These are phyloP conservation scores for Diarsia mendica DNA, from an alignment of 2,888 invertebrate genomes.

Conservation along the genomic window DNA sequence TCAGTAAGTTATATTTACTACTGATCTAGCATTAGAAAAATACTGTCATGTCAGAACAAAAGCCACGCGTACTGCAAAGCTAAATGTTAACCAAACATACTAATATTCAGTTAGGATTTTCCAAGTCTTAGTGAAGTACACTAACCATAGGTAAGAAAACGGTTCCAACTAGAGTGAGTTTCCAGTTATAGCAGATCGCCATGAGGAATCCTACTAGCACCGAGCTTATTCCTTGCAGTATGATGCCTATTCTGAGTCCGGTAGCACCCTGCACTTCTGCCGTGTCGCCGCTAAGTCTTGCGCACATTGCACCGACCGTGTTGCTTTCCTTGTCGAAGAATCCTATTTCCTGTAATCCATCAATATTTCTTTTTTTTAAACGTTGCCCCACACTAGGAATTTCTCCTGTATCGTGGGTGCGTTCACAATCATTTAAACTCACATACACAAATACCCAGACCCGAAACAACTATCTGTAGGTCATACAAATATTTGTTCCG, in stretches of 20 bases:
- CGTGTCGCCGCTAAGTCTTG: conserved; percentile 91
- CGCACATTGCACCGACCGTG: conserved; percentile 91
- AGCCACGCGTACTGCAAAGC: too few relatives aligned
- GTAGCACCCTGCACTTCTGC: conserved; percentile 92
- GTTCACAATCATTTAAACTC: too few relatives aligned
- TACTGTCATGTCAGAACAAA: too few relatives aligned
- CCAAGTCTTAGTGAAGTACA: conserved; percentile 30
- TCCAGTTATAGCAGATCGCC: conserved; percentile 91
- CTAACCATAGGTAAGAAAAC: conserved; percentile 91
- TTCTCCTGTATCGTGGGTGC: too few relatives aligned
- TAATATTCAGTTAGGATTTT: not conserved
- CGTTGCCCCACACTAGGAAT: too few relatives aligned
- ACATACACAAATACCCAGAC: too few relatives aligned
- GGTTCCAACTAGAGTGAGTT: conserved; percentile 91
- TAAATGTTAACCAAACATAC: not conserved
- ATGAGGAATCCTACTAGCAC: conserved; percentile 90
- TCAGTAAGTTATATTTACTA: too few relatives aligned
- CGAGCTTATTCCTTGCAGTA: conserved; percentile 91
- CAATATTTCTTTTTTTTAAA: not conserved
- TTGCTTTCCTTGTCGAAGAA: conserved; percentile 91
- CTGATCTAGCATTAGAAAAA: not conserved
- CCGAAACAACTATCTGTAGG: too few relatives aligned
- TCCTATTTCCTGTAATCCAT: conserved; percentile 88
- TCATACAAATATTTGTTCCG: too few relatives aligned
- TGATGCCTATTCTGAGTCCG: conserved; percentile 90